Evolutionary conservation across 2,888 invertebrate genomes (phyloP).

Genomic region (Ochropleura plecta): DNA sequence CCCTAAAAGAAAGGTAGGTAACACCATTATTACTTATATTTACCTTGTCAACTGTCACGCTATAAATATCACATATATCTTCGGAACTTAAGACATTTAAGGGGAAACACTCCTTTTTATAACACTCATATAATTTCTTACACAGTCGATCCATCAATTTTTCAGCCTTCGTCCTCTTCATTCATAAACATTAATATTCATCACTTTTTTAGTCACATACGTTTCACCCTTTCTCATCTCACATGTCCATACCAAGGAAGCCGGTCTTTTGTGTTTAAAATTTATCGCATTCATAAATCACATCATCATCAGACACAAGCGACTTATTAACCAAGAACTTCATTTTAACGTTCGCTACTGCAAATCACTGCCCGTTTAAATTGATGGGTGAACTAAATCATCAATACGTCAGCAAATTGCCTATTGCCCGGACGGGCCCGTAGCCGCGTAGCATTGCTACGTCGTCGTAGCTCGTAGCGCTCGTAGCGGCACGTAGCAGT

Average conservation of each 20-base stretch:
- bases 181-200: neutral
- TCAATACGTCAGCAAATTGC: constrained; percentile 54
- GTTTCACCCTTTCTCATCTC: neutral
- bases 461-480: constrained; percentile 39
- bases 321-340: constrained; percentile 3
- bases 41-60: too few relatives aligned
- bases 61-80: too few relatives aligned
- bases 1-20: too few relatives aligned
- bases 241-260: neutral
- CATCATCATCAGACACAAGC: neutral
- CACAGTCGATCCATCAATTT: neutral
- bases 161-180: neutral
- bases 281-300: constrained; percentile 1
- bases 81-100: too few relatives aligned
- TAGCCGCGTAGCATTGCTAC: constrained; percentile 55
- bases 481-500: constrained; percentile 43
- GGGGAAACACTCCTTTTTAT: neutral
- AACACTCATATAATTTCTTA: neutral
- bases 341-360: constrained; percentile 11
- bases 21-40: too few relatives aligned
- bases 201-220: neutral
- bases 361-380: constrained; percentile 36
- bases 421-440: constrained; percentile 24
- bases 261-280: neutral
- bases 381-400: constrained; percentile 54